Base-by-base conservation (phyloP, 2,888 invertebrate genomes). In the Melinaea menophilus region DNA sequence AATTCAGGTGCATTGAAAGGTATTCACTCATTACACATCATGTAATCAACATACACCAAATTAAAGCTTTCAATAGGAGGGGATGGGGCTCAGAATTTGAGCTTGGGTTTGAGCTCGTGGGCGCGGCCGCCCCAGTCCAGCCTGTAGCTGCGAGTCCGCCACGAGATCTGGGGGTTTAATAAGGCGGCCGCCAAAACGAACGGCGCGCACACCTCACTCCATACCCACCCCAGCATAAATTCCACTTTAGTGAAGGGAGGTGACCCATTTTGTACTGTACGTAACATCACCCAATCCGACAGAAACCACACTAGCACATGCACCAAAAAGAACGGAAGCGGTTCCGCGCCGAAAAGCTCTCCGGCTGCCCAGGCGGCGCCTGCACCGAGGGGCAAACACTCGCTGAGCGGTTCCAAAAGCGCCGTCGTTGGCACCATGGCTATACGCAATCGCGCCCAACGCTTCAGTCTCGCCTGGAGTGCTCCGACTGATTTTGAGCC, bases 41-140 rank as follows among this genome's bases (percentile, higher is more conserved):
- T 65, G 66, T 63, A 69, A 64, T 63, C 68, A 76, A 79, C 79
- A 73, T 77, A 77, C 78, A 79, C 79, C 78, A 85, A 85, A 85
- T 88, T 88, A 89, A 89, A 88, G 85, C 87, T 86, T 84, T 81
- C 62, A 70, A 75, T 75, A 71, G 73, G 72, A 72, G 72, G 76
- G 75, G 75, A 71, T 68, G 65, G 61, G 22, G 74, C 78, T 88
- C 80, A 94, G 84, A 93, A 93, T 84, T 94, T 93, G 76, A 93
- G 92, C 85, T 95, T 94, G 70, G 94, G 93, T 81, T 95, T 94
- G 72, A 97, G 93, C 91, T 97, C 97, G 79, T 98, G 97, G 58
- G 97, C 98, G 56, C 96, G 90, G 46, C 99, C 99, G 69, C 99
- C 99, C 99, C 99, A 99, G 75, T 95, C 95, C 68, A 99, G 92